A percentile compares a stretch with the other conserved stretches of the same genome.
These are phyloP conservation scores for Cichladusa arquata DNA, from an alignment of 2,113 vertebrate genomes.

Conservation along the genomic window DNA sequence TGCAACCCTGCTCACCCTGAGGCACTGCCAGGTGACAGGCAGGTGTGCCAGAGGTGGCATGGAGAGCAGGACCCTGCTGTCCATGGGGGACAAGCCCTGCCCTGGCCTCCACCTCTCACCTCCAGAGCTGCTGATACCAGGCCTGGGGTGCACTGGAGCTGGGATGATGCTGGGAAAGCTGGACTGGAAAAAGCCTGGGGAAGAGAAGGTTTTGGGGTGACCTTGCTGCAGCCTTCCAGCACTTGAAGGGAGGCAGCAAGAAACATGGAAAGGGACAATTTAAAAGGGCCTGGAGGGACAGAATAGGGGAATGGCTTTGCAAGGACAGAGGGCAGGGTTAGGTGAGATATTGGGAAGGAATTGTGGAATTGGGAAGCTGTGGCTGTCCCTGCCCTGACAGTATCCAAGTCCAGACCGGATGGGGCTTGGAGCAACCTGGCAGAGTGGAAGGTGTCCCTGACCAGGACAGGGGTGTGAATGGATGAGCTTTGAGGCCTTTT, in stretches of 20 bases:
- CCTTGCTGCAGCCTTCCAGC: not conserved
- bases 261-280: not conserved
- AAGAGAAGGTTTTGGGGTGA: not conserved
- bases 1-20: not conserved
- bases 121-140: not conserved
- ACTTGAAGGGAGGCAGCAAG: not conserved
- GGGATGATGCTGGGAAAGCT: not conserved
- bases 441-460: not conserved
- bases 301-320: not conserved
- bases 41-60: not conserved
- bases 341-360: no score
- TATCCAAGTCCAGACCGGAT: not conserved
- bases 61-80: not conserved
- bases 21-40: accelerated
- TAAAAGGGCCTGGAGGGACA: not conserved
- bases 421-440: not conserved
- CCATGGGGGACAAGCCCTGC: not conserved
- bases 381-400: not conserved
- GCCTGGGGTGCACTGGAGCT: not conserved
- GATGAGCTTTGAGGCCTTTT: not conserved
- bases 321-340: accelerated
- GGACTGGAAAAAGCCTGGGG: not conserved
- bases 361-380: not conserved
- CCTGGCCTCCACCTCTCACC: not conserved
- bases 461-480: not conserved